Conservation (phyloP, 2,888 invertebrate genomes). For the Cynaeus angustus region DNA sequence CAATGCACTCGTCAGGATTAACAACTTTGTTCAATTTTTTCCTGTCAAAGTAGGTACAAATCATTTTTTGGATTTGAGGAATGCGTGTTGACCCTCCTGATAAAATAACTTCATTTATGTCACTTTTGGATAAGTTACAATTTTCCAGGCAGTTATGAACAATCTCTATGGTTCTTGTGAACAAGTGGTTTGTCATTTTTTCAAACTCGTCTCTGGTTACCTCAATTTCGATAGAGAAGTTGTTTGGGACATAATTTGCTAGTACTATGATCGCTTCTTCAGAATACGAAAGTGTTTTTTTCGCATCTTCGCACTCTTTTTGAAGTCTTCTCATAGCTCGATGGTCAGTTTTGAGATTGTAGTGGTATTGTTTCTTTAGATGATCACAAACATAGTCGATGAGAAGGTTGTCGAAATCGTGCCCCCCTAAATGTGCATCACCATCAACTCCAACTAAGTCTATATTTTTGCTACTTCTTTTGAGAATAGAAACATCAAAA, state of each 20-base stretch:
- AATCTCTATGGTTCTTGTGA: conserved; percentile 54
- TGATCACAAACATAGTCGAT: conserved; percentile 49
- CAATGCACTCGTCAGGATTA: conserved; percentile 61
- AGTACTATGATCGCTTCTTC: conserved; percentile 37
- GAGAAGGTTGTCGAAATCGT: conserved; percentile 57
- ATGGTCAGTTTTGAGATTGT: conserved; percentile 23
- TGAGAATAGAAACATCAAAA: conserved; percentile 59
- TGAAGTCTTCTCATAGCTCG: conserved; percentile 45
- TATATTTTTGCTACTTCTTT: no score
- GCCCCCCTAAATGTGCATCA: conserved; percentile 59
- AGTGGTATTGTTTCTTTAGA: conserved; percentile 39
- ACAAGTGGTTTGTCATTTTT: conserved; percentile 49
- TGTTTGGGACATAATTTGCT: conserved; percentile 13
- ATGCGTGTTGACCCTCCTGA: conserved; percentile 62
- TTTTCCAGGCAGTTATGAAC: conserved; percentile 54
- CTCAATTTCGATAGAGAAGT: conserved; percentile 2
- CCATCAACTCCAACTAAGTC: no score
- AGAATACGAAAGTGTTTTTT: conserved; percentile 49
- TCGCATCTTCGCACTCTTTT: conserved; percentile 53
- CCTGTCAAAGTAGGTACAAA: conserved; percentile 53
- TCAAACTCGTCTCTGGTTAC: conserved; percentile 57
- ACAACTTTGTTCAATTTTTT: conserved; percentile 54
- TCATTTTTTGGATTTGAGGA: conserved; percentile 56
- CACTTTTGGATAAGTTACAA: conserved; percentile 48
- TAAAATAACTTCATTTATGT: conserved; percentile 59